A percentile compares a stretch with the other conserved stretches of the same genome.
phyloP scores from a whole-genome alignment of 2,113 vertebrate genomes.

The Alethe diademata region DNA sequence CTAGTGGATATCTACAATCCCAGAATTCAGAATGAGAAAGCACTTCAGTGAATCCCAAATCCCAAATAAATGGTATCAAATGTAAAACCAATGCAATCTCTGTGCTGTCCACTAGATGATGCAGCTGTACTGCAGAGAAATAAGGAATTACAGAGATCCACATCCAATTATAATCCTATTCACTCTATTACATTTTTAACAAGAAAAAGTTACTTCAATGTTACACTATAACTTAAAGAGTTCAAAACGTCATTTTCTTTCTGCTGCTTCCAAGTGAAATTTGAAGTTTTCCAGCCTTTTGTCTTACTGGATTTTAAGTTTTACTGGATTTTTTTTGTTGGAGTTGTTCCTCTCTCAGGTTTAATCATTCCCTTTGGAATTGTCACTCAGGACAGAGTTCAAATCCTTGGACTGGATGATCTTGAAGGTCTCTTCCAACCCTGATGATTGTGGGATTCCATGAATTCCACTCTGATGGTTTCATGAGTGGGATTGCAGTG shows the following conservation, averaged over 20 bases:
- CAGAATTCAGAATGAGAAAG: background rate
- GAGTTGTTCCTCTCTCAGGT: background rate
- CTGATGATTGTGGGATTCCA: too few species aligned
- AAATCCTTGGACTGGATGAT: background rate
- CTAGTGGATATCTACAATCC: background rate
- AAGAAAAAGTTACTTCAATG: background rate
- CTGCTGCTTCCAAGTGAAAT: background rate
- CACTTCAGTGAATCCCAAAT: background rate
- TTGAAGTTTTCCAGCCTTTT: background rate
- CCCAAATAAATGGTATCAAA: background rate
- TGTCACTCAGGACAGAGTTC: background rate
- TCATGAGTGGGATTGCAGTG: background rate
- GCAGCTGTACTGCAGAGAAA: background rate
- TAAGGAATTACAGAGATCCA: background rate
- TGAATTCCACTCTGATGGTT: background rate
- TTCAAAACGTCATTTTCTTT: background rate
- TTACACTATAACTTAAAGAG: background rate
- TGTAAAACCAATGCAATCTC: background rate
- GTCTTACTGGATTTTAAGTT: background rate
- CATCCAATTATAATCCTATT: background rate
- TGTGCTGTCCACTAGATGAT: slow-evolving; percentile 55
- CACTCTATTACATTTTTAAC: background rate
- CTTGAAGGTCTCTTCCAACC: background rate
- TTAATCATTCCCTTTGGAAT: background rate
- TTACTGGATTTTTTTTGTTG: background rate